Conservation (phyloP, 2,113 vertebrate genomes). For the Hymenochirus boettgeri region DNA sequence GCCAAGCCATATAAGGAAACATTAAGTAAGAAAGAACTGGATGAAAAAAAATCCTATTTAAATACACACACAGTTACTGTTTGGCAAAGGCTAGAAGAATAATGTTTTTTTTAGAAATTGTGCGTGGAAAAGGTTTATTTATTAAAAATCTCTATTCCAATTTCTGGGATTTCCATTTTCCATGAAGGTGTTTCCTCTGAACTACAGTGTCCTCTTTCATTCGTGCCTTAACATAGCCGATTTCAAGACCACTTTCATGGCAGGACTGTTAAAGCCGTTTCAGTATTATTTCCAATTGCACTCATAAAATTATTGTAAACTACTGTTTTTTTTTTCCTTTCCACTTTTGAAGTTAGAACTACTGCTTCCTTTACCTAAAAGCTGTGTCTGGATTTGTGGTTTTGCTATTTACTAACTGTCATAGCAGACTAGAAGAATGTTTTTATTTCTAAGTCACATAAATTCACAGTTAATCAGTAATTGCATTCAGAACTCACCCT, state of each 20-base stretch:
- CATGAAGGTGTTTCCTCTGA: constrained; percentile 17
- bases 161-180: constrained; percentile 28
- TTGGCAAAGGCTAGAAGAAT: background rate
- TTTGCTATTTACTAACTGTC: constrained; percentile 57
- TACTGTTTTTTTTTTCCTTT: constrained; percentile 42
- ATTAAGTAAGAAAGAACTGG: too few relatives aligned
- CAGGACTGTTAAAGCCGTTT: constrained; percentile 50
- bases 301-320: constrained; percentile 58
- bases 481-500: constrained; percentile 40
- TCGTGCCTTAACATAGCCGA: constrained; percentile 14
- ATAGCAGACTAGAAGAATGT: constrained; percentile 53
- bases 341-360: constrained; percentile 56
- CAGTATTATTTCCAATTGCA: constrained; percentile 54
- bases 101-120: constrained; percentile 5
- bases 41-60: too few relatives aligned
- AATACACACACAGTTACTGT: background rate
- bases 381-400: constrained; percentile 51
- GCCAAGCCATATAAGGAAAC: too few relatives aligned
- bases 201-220: constrained; percentile 35
- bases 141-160: constrained; percentile 10
- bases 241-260: constrained; percentile 47
- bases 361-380: constrained; percentile 64
- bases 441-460: constrained; percentile 49
- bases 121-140: background rate
- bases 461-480: constrained; percentile 48